Evolutionary conservation across 2,888 invertebrate genomes (phyloP), one percentile per base, ranked within the genome.

Genomic region (Dynastes tityus): DNA sequence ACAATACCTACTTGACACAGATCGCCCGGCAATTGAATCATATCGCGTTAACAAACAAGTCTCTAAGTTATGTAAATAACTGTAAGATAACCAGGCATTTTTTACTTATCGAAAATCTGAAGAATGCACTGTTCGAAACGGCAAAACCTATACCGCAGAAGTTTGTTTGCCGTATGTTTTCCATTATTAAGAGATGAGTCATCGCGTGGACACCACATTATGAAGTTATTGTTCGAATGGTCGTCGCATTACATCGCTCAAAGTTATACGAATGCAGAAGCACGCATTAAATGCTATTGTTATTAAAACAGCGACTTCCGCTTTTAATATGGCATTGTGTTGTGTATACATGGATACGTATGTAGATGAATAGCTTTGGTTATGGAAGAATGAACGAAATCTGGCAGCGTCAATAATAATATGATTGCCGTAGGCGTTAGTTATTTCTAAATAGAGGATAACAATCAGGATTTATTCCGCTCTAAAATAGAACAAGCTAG

Each of bases 281-380:
- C 71, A 55, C 16, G 55, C 55, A 32, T 67, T 67, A 16, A 49
- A 27, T 6, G 53, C 71, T 37, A 71, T 53, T 53, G 55, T 71
- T 55, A 32, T 71, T 55, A 71, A 71, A 53, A 71, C 55, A 71
- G 55, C 55, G 53, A 71, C 71, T 71, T 71, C 71, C 71, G 71
- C 55, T 71, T 49, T 71, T 37, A 71, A 71, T 53, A 71, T 16
- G 32, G 71, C 49, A 71, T 53, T 55, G 71, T 53, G n/a, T 27
- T 49, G 45, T 6, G 16, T 45, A 27, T 49, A 67, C 45, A 49
- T 67, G 16, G 16, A 27, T 67, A 67, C 22, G 27, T 49, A 49
- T 49, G 49, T 67, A 49, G 16, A 27, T 49, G n/a, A 9, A 16
- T 67, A 63, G 22, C 29, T 63, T 2, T 63, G 13, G 13, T 29